Evolutionary conservation across 2,888 invertebrate genomes (phyloP), one percentile per base, ranked within the genome.

Genomic region (Saturnia japonica): DNA sequence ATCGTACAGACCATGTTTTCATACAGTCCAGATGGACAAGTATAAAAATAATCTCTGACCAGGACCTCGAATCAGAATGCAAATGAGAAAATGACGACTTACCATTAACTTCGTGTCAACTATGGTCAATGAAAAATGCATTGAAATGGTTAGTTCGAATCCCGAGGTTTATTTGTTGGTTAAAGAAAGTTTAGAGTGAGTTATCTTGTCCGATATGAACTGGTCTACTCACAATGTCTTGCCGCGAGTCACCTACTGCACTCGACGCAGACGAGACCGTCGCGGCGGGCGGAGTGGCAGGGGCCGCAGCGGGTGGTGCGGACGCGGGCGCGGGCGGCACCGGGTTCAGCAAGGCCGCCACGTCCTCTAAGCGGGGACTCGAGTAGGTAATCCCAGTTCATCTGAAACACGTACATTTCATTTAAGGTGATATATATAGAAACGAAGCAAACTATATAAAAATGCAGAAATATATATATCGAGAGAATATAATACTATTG

Each of bases 351-450:
- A 98, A 89, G 71, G 96, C 96, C 45, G 96, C 96, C 74, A 97
- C 95, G 85, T 97, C 97, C 77, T 96, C 95, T 76, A 97, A n/a
- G 89, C 67, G 96, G 96, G 71, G 95, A 94, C 83, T 96, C 95
- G 79, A 87, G 80, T 76, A 87, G 81, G 80, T 87, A 81, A 79
- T 91, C 91, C 85, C 90, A 88, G 80, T 85, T 90, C 85, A 91
- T 88, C 90, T 92, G 84, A 68, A 67, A 64, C 66, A 42, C 57
- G 8, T 8, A 45, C n/a, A 60, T 6, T 34, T 6, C 12, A n/a
- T 22, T 8, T 54, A 12, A 54, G 22, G 2, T 54, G 25, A 11
- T 6, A 66, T 34, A 6, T 34, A 34, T 34, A 34, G 34, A 4
- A 6, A 34, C 34, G n/a, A n/a, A n/a, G n/a, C n/a, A n/a, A n/a